Percentiles rank a stretch among this genome's conserved stretches.
phyloP scores from a whole-genome alignment of 2,888 invertebrate genomes.

The Acronicta psi region DNA sequence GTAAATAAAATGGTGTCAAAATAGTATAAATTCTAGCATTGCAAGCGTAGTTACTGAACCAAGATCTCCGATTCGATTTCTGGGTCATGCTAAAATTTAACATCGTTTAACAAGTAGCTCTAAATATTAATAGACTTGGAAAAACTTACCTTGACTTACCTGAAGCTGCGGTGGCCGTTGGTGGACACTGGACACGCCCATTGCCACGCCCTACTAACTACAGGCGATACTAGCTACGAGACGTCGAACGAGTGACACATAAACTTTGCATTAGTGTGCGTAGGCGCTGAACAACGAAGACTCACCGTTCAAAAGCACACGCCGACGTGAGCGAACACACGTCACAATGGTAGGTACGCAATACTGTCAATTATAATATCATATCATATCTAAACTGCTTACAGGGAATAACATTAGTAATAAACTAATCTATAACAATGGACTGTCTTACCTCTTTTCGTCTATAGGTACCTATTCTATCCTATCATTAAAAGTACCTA shows the following conservation, averaged over 20 bases:
- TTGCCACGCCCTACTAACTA: slow-evolving; percentile 1
- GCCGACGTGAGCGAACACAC: not conserved
- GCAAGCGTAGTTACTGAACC: no score
- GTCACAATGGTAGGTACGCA: not conserved
- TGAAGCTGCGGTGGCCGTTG: not conserved
- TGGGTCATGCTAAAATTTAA: no score
- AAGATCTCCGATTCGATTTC: no score
- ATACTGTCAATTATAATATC: not conserved
- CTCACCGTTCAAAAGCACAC: not conserved
- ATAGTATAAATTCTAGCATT: no score
- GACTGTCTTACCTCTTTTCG: no score
- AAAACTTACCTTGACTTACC: not conserved
- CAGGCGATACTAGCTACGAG: not conserved
- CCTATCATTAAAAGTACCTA: no score
- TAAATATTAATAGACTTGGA: not conserved
- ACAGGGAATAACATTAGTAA: no score
- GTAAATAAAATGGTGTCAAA: no score
- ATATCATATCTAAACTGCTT: no score
- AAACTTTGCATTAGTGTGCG: not conserved
- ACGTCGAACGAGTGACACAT: no score
- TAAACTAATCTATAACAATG: no score
- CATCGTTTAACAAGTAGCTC: not conserved
- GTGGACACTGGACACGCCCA: not conserved
- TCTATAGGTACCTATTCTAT: no score
- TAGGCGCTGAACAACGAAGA: not conserved